Evolutionary conservation across 2,888 invertebrate species (phyloP), one percentile per base, ranked within the genome.

Genomic region (Lypha dubia): DNA sequence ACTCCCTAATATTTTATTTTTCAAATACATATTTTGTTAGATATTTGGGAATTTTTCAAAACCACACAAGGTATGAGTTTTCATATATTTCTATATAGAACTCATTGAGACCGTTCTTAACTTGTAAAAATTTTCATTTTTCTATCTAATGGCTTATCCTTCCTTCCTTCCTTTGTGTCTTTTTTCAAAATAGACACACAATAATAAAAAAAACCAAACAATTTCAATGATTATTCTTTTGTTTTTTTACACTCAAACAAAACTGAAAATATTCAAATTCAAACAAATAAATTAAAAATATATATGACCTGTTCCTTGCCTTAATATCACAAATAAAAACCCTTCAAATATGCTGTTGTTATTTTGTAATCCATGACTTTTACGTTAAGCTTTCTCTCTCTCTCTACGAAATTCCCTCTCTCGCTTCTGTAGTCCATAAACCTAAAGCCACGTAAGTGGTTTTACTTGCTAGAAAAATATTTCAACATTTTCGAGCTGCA

Each of bases 61-160:
- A 17, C 17, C 11, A n/a, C 9, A 38, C 17, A 11, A 51, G 32
- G 70, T 71, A 79, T 71, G 79, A 56, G 77, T 62, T 62, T 60
- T 79, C 73, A 79, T 83, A 68, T 51, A 74, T 60, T 74, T 77
- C n/a, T n/a, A n/a, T 63, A 28, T 62, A 79, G 62, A 83, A 79
- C 79, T 84, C 83, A 84, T 82, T 79, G 86, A 86, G 79, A 80
- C 84, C 86, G 81, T 84, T 62, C 63, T 80, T 79, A 79, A 79
- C 76, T 73, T 85, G 51, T 79, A 44, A 46, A 24, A 56, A 35
- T 79, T 71, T 71, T 77, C 46, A 68, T 85, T 83, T 83, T 82
- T 86, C 83, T 86, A 86, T 87, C 85, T 86, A 87, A 87, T 87
- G 85, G 86, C 84, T 86, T 77, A 87, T 87, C 86, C 86, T 86